Conservation (phyloP, 2,888 invertebrate genomes). For the Parnassius orleans region DNA sequence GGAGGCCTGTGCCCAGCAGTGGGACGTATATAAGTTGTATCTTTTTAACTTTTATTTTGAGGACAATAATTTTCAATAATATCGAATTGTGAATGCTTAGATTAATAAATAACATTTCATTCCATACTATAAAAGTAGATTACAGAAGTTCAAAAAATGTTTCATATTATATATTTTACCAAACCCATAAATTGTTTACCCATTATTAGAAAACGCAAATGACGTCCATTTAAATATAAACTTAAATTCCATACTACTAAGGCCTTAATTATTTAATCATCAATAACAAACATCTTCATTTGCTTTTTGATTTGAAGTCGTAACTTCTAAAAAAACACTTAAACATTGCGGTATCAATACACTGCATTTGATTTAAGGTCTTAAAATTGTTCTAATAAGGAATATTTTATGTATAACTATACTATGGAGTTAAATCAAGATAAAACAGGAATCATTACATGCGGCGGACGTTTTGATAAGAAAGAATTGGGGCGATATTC, state of each 20-base stretch:
- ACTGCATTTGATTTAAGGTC: background rate
- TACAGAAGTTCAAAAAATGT: no score
- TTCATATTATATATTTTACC: no score
- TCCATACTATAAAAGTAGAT: no score
- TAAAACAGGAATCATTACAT: slow-evolving; percentile 16
- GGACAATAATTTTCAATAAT: no score
- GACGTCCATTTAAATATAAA: no score
- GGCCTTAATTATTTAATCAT: background rate
- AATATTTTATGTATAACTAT: background rate
- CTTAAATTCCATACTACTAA: background rate
- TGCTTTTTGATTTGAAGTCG: slow-evolving; percentile 6
- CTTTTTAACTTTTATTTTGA: no score
- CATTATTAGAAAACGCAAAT: no score
- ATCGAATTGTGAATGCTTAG: no score
- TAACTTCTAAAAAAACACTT: background rate
- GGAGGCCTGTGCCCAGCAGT: no score
- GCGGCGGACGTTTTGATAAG: slow-evolving; percentile 19
- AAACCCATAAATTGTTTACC: no score
- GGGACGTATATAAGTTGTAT: no score
- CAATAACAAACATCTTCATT: slow-evolving; percentile 14
- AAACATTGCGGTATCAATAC: background rate
- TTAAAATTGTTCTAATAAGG: background rate
- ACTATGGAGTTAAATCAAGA: slow-evolving; percentile 16
- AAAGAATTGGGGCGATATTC: slow-evolving; percentile 21
- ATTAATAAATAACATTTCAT: no score